A percentile compares a stretch with the other conserved stretches of the same genome.
Evolutionary conservation across 2,888 invertebrate species (phyloP).

Genomic region (Ochropleura plecta): DNA sequence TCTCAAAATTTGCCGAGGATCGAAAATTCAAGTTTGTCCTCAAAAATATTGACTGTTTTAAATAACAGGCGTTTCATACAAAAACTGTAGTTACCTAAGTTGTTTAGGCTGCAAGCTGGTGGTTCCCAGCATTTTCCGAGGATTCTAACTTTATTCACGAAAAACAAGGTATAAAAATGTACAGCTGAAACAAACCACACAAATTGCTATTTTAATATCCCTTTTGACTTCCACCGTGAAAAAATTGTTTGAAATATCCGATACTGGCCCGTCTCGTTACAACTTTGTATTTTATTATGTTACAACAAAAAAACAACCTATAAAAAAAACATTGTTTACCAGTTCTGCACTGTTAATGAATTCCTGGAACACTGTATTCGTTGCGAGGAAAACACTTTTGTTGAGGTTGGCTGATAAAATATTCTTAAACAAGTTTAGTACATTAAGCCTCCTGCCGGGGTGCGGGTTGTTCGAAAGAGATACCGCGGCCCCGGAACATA

Average conservation of each 20-base stretch:
- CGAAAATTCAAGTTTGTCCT: too few species aligned
- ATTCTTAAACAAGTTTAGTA: not conserved
- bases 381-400: not conserved
- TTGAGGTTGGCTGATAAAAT: not conserved
- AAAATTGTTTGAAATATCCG: conserved; percentile 18
- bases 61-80: not conserved
- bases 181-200: conserved; percentile 4
- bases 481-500: too few species aligned
- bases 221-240: not conserved
- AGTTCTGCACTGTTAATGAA: not conserved
- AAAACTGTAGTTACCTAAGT: not conserved
- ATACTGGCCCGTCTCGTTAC: conserved; percentile 1
- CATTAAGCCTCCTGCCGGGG: not conserved
- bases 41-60: too few species aligned
- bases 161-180: not conserved
- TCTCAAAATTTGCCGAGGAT: too few species aligned
- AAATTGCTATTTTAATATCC: conserved; percentile 24
- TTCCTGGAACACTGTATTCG: not conserved
- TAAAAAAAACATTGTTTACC: conserved; percentile 1
- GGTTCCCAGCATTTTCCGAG: not conserved
- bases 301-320: not conserved
- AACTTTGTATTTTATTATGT: conserved; percentile 13
- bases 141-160: not conserved
- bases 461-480: too few species aligned
- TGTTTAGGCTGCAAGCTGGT: not conserved